These are phyloP conservation scores for Rhamphomyia laevipes DNA, from an alignment of 2,888 invertebrate species.

Conservation along the genomic window DNA sequence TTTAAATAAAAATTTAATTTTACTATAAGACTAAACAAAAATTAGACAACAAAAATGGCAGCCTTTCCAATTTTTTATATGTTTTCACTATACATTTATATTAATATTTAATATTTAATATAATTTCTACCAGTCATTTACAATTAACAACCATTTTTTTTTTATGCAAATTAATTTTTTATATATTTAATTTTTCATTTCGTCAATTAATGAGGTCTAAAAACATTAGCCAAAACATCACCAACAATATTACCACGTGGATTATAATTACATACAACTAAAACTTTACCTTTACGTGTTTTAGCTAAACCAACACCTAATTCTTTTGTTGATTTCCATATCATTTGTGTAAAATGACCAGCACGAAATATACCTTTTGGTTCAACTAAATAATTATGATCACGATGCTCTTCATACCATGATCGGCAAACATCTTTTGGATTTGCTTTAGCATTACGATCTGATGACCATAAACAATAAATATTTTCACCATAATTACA, in stretches of 20 bases:
- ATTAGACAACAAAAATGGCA: too few relatives aligned
- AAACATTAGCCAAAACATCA: slow-evolving; percentile 21
- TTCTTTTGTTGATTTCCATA: slow-evolving; percentile 57
- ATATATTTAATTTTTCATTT: too few relatives aligned
- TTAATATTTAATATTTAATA: too few relatives aligned
- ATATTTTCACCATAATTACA: slow-evolving; percentile 52
- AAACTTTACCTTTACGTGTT: slow-evolving; percentile 63
- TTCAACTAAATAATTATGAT: slow-evolving; percentile 40
- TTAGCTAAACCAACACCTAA: slow-evolving; percentile 61
- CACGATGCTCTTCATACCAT: slow-evolving; percentile 49
- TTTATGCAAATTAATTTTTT: too few relatives aligned
- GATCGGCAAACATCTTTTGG: slow-evolving; percentile 41
- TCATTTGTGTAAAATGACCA: slow-evolving; percentile 61
- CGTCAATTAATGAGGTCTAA: slow-evolving; percentile 15
- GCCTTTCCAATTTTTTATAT: too few relatives aligned
- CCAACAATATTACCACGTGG: slow-evolving; percentile 23
- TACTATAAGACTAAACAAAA: too few relatives aligned
- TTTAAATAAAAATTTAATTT: too few relatives aligned
- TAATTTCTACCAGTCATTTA: too few relatives aligned
- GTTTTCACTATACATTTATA: too few relatives aligned
- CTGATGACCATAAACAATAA: slow-evolving; percentile 44
- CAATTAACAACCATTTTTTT: too few relatives aligned
- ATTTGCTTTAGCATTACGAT: slow-evolving; percentile 39
- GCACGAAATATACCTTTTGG: slow-evolving; percentile 36
- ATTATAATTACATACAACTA: slow-evolving; percentile 49